Evolutionary conservation across 2,888 invertebrate genomes (phyloP).

Genomic region (Merodon equestris): DNA sequence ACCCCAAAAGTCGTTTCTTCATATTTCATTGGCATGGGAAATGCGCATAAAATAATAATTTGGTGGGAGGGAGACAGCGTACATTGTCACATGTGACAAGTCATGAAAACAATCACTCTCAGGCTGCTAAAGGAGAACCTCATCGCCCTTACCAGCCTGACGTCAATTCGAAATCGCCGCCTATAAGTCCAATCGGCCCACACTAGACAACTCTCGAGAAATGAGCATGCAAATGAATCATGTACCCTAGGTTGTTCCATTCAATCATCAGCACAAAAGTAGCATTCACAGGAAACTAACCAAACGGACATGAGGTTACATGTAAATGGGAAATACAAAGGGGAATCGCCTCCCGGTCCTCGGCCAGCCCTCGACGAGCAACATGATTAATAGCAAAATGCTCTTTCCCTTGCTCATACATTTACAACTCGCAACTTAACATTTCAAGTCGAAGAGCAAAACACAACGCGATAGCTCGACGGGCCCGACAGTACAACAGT

Average conservation of each 20-base stretch:
- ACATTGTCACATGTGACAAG: too few species aligned
- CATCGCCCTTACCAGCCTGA: too few species aligned
- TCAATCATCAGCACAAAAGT: conserved; percentile 36
- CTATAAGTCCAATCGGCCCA: too few species aligned
- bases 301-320: conserved; percentile 47
- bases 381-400: conserved; percentile 63
- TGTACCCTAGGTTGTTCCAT: conserved; percentile 26
- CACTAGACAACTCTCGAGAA: too few species aligned
- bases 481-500: conserved; percentile 14
- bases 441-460: conserved; percentile 32
- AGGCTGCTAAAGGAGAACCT: too few species aligned
- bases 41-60: conserved; percentile 45
- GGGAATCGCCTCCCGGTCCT: not conserved
- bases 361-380: not conserved
- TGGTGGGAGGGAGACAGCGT: too few species aligned
- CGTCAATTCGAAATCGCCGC: too few species aligned
- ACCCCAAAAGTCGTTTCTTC: conserved; percentile 26
- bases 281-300: conserved; percentile 29
- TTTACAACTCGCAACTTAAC: conserved; percentile 53
- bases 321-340: conserved; percentile 22
- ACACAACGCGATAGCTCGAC: too few species aligned
- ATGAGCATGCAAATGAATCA: conserved; percentile 19
- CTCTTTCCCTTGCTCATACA: conserved; percentile 34
- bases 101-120: too few species aligned
- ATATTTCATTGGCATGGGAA: conserved; percentile 45